Evolutionary conservation across 2,113 vertebrate species (phyloP).

Genomic region (Leptodactylus fuscus): DNA sequence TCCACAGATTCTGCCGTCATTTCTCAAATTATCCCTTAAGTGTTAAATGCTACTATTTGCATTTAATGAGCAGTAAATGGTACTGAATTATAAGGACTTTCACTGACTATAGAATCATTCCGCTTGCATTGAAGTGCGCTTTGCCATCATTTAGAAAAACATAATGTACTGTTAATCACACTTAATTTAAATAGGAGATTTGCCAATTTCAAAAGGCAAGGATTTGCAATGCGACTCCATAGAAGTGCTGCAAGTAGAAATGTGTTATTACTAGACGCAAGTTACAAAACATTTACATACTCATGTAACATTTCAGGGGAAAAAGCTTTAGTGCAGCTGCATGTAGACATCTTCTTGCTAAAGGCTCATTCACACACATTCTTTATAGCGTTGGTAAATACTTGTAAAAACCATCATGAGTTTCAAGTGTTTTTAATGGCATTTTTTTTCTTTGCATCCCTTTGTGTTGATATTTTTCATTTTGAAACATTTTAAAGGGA

Average conservation of each 20-base stretch:
- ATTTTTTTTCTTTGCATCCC: too few species aligned
- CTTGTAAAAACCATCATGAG: too few species aligned
- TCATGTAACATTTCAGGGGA: neutral
- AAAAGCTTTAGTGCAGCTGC: too few species aligned
- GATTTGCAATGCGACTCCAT: conserved; percentile 8
- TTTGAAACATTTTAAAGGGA: too few species aligned
- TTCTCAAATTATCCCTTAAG: conserved; percentile 43
- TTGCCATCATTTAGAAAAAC: conserved; percentile 7
- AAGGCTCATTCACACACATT: too few species aligned
- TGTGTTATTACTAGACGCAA: neutral
- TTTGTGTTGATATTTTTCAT: too few species aligned
- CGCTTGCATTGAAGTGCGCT: neutral
- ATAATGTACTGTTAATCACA: neutral
- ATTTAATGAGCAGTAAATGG: conserved; percentile 26
- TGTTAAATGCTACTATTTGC: conserved; percentile 40
- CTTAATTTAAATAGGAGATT: conserved; percentile 8
- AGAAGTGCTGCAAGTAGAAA: neutral
- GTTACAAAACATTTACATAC: conserved; percentile 2
- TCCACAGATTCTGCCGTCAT: conserved; percentile 14
- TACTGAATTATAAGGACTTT: conserved; percentile 21
- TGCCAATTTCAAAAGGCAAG: neutral
- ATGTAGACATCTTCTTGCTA: too few species aligned
- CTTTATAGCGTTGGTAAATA: too few species aligned
- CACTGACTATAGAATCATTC: conserved; percentile 31
- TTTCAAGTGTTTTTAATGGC: too few species aligned